Percentiles rank a stretch among this genome's conserved stretches.
phyloP scores from a whole-genome alignment of 2,888 invertebrate genomes.

The Drosophila falleni region DNA sequence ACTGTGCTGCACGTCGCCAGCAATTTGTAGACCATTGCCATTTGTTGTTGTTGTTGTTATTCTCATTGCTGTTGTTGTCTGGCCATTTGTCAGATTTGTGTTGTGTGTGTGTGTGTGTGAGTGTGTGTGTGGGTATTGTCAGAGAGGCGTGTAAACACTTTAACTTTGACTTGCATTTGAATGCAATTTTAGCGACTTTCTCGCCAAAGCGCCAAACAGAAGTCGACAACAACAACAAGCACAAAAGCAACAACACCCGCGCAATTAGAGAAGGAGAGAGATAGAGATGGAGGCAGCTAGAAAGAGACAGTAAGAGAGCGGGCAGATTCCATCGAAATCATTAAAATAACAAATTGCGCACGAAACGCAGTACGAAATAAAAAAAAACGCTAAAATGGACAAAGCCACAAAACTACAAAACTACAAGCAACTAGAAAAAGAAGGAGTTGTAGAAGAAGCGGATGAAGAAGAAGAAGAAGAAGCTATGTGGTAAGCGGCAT shows the following conservation, averaged over 20 bases:
- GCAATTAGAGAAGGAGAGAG: conserved; percentile 25
- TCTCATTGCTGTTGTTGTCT: conserved; percentile 49
- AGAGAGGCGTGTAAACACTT: conserved; percentile 66
- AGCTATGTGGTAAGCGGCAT: conserved; percentile 36
- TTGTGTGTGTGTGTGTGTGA: conserved; percentile 28
- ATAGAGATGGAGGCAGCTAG: conserved; percentile 9
- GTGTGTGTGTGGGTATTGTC: conserved; percentile 45
- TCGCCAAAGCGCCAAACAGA: conserved; percentile 56
- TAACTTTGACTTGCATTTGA: conserved; percentile 61
- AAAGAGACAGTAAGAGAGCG: not conserved
- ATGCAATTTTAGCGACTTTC: conserved; percentile 53
- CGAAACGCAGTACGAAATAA: conserved; percentile 67
- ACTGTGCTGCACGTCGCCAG: conserved; percentile 57
- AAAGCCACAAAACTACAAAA: conserved; percentile 65
- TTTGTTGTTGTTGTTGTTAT: conserved; percentile 34
- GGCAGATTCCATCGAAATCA: conserved; percentile 78
- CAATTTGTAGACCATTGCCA: conserved; percentile 57
- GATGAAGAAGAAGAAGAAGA: not conserved
- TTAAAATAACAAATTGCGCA: conserved; percentile 80
- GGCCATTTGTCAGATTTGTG: conserved; percentile 69
- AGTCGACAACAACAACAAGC: conserved; percentile 30
- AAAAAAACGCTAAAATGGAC: conserved; percentile 56
- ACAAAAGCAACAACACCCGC: conserved; percentile 54
- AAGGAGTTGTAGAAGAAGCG: not conserved
- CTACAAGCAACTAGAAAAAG: conserved; percentile 14